Base-by-base conservation (phyloP, 2,113 vertebrate genomes). In the Sturnira hondurensis region DNA sequence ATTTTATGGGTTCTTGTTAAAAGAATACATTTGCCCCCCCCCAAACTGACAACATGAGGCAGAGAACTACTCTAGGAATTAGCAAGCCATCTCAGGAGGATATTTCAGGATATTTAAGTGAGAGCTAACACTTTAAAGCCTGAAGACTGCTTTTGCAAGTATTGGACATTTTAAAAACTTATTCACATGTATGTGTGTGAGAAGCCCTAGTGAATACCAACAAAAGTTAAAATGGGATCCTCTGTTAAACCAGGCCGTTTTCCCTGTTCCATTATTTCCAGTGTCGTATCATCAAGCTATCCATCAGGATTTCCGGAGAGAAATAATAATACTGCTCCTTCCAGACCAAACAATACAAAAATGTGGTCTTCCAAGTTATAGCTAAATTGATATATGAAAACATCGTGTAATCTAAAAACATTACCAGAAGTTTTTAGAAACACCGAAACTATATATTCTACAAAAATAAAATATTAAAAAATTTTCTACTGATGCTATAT, bases 71-170 rank as follows among this genome's bases (percentile, higher is more conserved):
- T 96, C 81, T 58, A 96, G 52, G 65, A 90, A 93, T 82, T 84
- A 97, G 52, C 91, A 92, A 97, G 81, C 88, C 65, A 90, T 95
- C 90, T 85, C 67, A 68, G 86, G n/a, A 74, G 67, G 77, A 61
- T 89, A 96, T 94, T 96, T 93, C 71, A 91, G 91, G 94, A 86
- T 88, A 94, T 92, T 96, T 96, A 93, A 94, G 96, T 96, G 94
- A 96, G 74, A 95, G 87, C 74, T 93, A 86, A 93, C 90, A 96
- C 84, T 90, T 96, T 82, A 91, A 93, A 95, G 56, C 28, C 92
- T 94, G 58, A 76, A 84, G 76, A 93, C 71, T 87, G 93, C 86
- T 92, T 96, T 97, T 94, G 71, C 97, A 74, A 96, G 82, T 85
- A 73, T 28, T 95, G 88, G 78, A 81, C 78, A 91, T 95, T 96